These are phyloP conservation scores for Seriola quinqueradiata DNA, from an alignment of 2,113 vertebrate genomes.

Conservation along the genomic window DNA sequence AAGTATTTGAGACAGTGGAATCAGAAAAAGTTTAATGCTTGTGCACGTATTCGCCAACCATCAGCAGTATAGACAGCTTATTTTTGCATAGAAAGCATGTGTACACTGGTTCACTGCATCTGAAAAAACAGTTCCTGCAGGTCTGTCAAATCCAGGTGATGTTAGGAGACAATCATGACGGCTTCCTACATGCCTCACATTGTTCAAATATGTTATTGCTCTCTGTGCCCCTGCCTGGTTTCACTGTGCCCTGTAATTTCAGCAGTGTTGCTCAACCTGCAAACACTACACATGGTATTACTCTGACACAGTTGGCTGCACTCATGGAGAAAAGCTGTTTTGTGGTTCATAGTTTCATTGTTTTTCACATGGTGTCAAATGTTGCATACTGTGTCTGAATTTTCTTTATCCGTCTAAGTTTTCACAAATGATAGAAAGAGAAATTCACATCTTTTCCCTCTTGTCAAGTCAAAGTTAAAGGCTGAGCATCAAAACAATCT, in stretches of 20 bases:
- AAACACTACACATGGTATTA: background rate
- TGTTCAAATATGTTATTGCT: constrained; percentile 58
- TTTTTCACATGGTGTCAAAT: background rate
- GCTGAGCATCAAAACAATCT: background rate
- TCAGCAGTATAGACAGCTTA: too few relatives aligned
- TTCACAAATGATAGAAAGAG: background rate
- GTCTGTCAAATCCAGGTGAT: constrained; percentile 30
- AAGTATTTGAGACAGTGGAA: too few relatives aligned
- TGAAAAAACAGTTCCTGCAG: constrained; percentile 2
- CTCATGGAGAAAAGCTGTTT: constrained; percentile 1
- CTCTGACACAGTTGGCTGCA: background rate
- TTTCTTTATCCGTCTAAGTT: background rate
- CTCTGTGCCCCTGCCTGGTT: background rate
- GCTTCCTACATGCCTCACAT: constrained; percentile 60
- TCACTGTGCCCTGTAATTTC: constrained; percentile 66
- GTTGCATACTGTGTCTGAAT: background rate
- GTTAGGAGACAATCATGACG: constrained; percentile 18
- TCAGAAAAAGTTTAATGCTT: too few relatives aligned
- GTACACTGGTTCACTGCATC: too few relatives aligned
- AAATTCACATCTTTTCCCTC: background rate
- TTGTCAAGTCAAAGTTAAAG: background rate
- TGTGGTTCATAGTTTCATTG: background rate
- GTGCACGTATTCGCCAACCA: too few relatives aligned
- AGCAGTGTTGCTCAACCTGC: constrained; percentile 44
- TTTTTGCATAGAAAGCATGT: too few relatives aligned